Base-by-base conservation (phyloP, 2,888 invertebrate genomes). In the Mechanitis mazaeus region DNA sequence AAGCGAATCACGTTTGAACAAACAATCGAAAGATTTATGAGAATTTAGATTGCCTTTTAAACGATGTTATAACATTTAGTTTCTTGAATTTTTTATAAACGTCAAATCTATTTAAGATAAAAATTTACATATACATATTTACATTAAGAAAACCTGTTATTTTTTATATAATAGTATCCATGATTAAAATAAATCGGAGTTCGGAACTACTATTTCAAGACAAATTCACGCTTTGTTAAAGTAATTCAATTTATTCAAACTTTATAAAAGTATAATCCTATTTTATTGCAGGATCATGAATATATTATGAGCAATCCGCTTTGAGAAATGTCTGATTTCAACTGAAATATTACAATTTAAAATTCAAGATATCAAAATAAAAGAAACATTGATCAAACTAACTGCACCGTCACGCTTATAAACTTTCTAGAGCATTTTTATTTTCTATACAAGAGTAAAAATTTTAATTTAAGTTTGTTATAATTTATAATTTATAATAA, bases 1-100 rank as follows among this genome's bases (percentile, higher is more conserved):
- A 7, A 50, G 50, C 50, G 50, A 50, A 50, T 50, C 50, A 65
- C 58, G 56, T 59, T 38, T 58, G 56, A 64, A 61, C 54, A 31
- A 50, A 55, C 53, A 55, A 50, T 50, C 31, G 31, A 31, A 50
- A 31, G 50, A 50, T 50, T 50, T 50, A 50, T 50, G 31, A 50
- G 31, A 50, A 50, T 50, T 50, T 50, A 50, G 50, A 50, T 50
- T 31, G 50, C 7, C 42, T 42, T 42, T 42, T 42, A 42, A 42
- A 42, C 42, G 6, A 11, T 9, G 6, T 38, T 6, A 7, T 38
- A 6, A 38, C 7, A 38, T 6, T 6, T 4, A 2, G 9, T 35
- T 35, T 35, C 35, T 35, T 7, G 42, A 7, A 3, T 7, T 7
- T 42, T 42, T 3, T 42, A 42, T 7, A 42, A 42, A 42, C 42